Evolutionary conservation across 2,888 invertebrate species (phyloP).

Genomic region (Hydraecia micacea): DNA sequence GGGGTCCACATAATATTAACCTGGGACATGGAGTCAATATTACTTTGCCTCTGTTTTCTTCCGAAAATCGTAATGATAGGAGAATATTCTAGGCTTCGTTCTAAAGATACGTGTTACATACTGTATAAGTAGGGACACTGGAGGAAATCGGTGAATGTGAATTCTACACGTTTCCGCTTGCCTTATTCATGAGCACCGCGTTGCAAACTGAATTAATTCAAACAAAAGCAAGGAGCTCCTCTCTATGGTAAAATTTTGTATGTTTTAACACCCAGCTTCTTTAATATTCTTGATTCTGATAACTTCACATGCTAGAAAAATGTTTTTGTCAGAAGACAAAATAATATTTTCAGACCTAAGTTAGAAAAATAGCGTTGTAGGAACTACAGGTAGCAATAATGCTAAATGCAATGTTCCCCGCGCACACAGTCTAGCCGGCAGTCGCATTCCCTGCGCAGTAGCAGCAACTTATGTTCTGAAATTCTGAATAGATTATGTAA

Average conservation of each 20-base stretch:
- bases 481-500: too few species aligned
- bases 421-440: too few species aligned
- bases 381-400: too few species aligned
- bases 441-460: too few species aligned
- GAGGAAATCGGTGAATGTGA: constrained; percentile 43
- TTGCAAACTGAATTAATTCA: constrained; percentile 41
- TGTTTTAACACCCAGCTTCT: constrained; percentile 11
- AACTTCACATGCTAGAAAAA: background rate
- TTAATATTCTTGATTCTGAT: constrained; percentile 12
- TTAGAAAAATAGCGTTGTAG: background rate
- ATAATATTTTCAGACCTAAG: background rate
- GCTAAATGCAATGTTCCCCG: too few species aligned
- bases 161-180: constrained; percentile 47
- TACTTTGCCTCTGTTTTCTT: constrained; percentile 22
- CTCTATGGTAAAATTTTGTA: constrained; percentile 8
- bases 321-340: background rate
- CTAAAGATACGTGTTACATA: background rate
- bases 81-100: constrained; percentile 6
- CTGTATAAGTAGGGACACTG: constrained; percentile 13
- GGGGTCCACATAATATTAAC: constrained; percentile 14
- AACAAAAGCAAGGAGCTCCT: constrained; percentile 26
- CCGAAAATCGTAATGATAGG: background rate
- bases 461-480: too few species aligned
- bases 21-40: background rate
- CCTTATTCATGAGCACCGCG: constrained; percentile 52